Evolutionary conservation across 2,888 invertebrate species (phyloP), one percentile per base, ranked within the genome.

Genomic region (Laothoe populi): DNA sequence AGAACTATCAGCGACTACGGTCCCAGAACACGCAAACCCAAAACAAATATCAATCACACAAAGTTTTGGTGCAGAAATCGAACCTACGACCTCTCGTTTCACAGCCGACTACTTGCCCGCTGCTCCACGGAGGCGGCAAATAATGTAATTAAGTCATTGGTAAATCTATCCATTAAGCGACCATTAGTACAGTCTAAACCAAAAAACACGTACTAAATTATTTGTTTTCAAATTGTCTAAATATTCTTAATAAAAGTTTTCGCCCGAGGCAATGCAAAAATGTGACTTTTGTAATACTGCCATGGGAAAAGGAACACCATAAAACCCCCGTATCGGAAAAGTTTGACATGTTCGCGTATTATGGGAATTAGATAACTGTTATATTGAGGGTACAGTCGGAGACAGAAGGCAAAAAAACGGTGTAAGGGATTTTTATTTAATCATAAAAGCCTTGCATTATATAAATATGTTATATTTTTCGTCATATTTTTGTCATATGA

Each of bases 341-440:
- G 81, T 91, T 92, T 90, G 89, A 88, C 89, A 84, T 87, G 85
- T 84, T 82, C 83, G 85, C 81, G 83, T 87, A 86, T 86, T 89
- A 88, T 86, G 87, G 80, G 88, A 84, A 87, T 87, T 83, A 88
- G 88, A 91, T 90, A 88, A 83, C 83, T 82, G 78, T 79, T 70
- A 77, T 85, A 84, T 82, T 78, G 78, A 70, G 46, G n/a, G 62
- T 62, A 62, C 58, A 46, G 58, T 48, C 38, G 38, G 8, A 10
- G 13, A 42, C 35, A 10, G n/a, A n/a, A n/a, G n/a, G n/a, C n/a
- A n/a, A n/a, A 24, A 57, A 40, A 21, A 23, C n/a, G 19, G 0
- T 19, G 10, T 2, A 19, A 44, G 4, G 44, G 16, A 5, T 16
- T 16, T 19, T 44, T 40, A 40, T 19, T 19, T 8, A 19, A 19